phyloP scores from a whole-genome alignment of 2,888 invertebrate genomes.

The Hypsopygia costalis region DNA sequence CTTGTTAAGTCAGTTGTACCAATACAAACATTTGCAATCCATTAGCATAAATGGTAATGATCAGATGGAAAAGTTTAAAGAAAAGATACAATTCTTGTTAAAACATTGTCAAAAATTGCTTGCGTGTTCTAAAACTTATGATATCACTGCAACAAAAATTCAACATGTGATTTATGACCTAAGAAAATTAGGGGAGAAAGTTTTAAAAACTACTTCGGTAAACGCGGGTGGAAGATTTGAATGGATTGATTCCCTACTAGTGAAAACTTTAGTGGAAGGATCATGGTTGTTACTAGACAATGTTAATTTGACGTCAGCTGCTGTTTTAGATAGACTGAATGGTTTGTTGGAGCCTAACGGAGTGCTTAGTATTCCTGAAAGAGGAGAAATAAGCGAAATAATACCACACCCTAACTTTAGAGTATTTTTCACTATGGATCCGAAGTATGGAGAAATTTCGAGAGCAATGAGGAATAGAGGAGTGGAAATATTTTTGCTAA shows the following conservation, averaged over 20 bases:
- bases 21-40: conserved; percentile 45
- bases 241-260: conserved; percentile 94
- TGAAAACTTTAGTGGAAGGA: conserved; percentile 91
- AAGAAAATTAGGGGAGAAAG: conserved; percentile 53
- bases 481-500: conserved; percentile 87
- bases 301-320: conserved; percentile 97
- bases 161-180: conserved; percentile 48
- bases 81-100: conserved; percentile 47
- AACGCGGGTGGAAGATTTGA: conserved; percentile 95
- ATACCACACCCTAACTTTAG: conserved; percentile 94
- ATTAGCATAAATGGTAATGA: conserved; percentile 27
- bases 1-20: conserved; percentile 46
- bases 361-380: conserved; percentile 92
- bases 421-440: conserved; percentile 96
- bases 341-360: conserved; percentile 96
- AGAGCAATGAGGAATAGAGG: conserved; percentile 99
- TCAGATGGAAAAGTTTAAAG: conserved; percentile 42
- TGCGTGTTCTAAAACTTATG: conserved; percentile 25
- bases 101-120: conserved; percentile 45
- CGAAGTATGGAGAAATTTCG: conserved; percentile 97
- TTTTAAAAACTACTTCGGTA: conserved; percentile 79
- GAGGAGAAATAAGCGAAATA: conserved; percentile 91
- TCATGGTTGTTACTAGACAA: conserved; percentile 94
- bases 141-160: conserved; percentile 27
- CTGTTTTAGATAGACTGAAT: conserved; percentile 97